Conservation (phyloP, 1,140 invertebrate species). For the Himalopsyche phryganea region DNA sequence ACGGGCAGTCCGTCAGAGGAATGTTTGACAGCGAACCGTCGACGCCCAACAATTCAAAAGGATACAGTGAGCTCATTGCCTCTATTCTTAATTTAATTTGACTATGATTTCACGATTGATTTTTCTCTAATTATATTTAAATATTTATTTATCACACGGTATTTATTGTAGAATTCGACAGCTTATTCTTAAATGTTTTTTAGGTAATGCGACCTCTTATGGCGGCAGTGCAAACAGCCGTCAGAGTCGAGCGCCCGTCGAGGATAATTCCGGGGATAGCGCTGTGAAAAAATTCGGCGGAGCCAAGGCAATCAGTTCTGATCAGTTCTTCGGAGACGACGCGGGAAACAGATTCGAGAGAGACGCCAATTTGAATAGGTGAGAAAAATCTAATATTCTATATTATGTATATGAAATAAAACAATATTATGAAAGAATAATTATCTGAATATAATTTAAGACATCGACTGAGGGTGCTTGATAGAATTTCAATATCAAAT, state of each 20-base stretch:
- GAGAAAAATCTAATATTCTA: too few relatives aligned
- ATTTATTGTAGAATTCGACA: too few relatives aligned
- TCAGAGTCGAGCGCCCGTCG: constrained; percentile 4
- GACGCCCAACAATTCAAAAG: constrained; percentile 20
- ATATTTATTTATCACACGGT: neutral
- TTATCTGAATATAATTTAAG: too few relatives aligned
- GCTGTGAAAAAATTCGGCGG: constrained; percentile 94
- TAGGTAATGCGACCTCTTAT: constrained; percentile 17
- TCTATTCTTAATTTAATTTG: too few relatives aligned
- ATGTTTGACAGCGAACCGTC: constrained; percentile 39
- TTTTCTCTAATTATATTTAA: neutral
- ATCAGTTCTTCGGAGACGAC: constrained; percentile 87
- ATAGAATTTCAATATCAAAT: too few relatives aligned
- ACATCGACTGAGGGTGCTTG: too few relatives aligned
- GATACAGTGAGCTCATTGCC: constrained; percentile 1
- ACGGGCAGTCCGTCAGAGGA: constrained; percentile 37
- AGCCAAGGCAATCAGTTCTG: constrained; percentile 96
- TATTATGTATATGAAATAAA: too few relatives aligned
- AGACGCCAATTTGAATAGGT: constrained; percentile 48
- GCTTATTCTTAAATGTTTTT: too few relatives aligned
- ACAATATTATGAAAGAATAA: too few relatives aligned
- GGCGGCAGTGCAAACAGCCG: constrained; percentile 16
- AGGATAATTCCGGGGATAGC: constrained; percentile 40
- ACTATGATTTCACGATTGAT: too few relatives aligned
- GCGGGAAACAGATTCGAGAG: constrained; percentile 60